Percentiles rank a stretch among this genome's conserved stretches.
Conservation (phyloP, 2,113 vertebrate genomes). For the Centrocercus urophasianus region DNA sequence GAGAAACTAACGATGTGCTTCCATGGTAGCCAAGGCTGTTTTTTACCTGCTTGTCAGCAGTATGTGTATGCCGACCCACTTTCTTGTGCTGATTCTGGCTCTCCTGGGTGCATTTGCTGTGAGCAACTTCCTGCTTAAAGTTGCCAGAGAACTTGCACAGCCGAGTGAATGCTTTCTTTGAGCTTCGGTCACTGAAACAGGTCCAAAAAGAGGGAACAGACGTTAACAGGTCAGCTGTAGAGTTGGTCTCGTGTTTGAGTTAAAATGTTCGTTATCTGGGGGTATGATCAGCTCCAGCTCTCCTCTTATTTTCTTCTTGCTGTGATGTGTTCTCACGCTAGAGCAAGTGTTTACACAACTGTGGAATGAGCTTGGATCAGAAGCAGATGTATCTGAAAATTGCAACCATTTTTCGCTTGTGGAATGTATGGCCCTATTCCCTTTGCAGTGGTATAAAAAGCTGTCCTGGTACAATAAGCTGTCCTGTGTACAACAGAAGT, state of each 20-base stretch:
- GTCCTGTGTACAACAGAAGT: background rate
- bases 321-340: background rate
- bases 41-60: accelerated
- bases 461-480: background rate
- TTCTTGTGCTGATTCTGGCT: background rate
- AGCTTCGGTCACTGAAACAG: background rate
- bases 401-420: background rate
- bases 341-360: accelerated
- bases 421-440: background rate
- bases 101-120: background rate
- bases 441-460: background rate
- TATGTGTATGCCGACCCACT: background rate
- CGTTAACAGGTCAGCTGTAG: background rate
- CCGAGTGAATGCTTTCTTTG: background rate
- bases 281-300: background rate
- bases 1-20: accelerated
- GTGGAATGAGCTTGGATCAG: background rate
- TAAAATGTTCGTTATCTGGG: background rate
- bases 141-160: background rate
- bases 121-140: background rate
- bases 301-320: background rate
- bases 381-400: background rate
- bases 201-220: background rate
- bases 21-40: background rate
- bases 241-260: background rate